Evolutionary conservation across 2,888 invertebrate genomes (phyloP).

Genomic region (Fragum whitleyi): DNA sequence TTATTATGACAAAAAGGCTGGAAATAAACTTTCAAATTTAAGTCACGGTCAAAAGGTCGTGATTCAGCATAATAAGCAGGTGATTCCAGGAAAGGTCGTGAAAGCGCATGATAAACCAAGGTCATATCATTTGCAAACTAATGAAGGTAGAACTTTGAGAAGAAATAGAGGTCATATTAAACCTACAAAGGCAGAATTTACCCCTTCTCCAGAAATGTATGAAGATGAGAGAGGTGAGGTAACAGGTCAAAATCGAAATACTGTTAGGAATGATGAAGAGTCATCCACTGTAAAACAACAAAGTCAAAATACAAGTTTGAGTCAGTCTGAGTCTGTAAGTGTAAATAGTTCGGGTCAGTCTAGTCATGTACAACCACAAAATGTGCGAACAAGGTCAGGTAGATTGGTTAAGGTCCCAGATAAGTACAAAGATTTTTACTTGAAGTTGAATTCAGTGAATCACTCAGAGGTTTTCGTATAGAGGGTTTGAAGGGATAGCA

Average conservation of each 20-base stretch:
- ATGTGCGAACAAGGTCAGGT: constrained; percentile 7
- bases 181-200: constrained; percentile 11
- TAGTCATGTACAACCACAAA: constrained; percentile 13
- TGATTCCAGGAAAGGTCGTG: constrained; percentile 14
- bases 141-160: not conserved
- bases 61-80: constrained; percentile 15
- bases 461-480: constrained; percentile 7
- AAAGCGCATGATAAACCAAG: constrained; percentile 10
- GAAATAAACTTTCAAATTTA: not conserved
- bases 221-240: not conserved
- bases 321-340: constrained; percentile 1
- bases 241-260: not conserved
- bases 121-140: constrained; percentile 21
- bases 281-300: not conserved
- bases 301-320: constrained; percentile 6
- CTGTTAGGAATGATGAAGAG: constrained; percentile 1
- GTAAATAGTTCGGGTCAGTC: not conserved
- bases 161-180: constrained; percentile 22
- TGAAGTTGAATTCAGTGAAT: constrained; percentile 10
- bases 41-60: not conserved
- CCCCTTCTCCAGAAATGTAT: not conserved
- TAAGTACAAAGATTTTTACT: constrained; percentile 19
- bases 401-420: constrained; percentile 18
- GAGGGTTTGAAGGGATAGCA: not conserved
- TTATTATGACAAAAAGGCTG: constrained; percentile 11